A percentile compares a stretch with the other conserved stretches of the same genome.
Evolutionary conservation across 2,113 vertebrate species (phyloP).

Genomic region (Pipa parva): DNA sequence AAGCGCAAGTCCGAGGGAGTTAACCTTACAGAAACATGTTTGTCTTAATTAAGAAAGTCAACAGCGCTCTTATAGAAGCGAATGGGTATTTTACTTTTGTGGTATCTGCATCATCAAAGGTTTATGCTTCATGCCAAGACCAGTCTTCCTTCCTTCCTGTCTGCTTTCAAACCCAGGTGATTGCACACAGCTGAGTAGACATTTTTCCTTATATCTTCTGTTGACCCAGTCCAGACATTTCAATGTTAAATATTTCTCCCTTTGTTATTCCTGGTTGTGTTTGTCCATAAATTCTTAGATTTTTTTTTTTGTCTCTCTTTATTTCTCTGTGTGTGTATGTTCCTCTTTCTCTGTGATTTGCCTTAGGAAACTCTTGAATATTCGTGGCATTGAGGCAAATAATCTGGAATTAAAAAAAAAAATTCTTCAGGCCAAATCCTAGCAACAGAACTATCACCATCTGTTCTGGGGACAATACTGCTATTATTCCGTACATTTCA

Average conservation of each 20-base stretch:
- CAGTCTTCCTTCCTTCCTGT: conserved; percentile 74
- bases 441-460: conserved; percentile 90
- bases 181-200: conserved; percentile 72
- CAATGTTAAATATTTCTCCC: conserved; percentile 41
- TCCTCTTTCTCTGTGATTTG: conserved; percentile 63
- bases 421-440: conserved; percentile 88
- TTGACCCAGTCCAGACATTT: conserved; percentile 64
- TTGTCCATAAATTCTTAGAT: background rate
- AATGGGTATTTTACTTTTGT: conserved; percentile 67
- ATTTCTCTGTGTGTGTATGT: background rate
- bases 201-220: conserved; percentile 70
- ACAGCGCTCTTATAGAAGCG: conserved; percentile 74
- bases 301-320: background rate
- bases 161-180: conserved; percentile 77
- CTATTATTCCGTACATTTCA: conserved; percentile 72
- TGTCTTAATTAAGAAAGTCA: conserved; percentile 84
- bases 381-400: conserved; percentile 87
- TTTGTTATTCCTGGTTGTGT: conserved; percentile 62
- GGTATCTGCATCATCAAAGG: conserved; percentile 73
- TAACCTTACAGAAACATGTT: conserved; percentile 74
- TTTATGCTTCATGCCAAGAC: conserved; percentile 68
- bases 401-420: conserved; percentile 87
- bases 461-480: conserved; percentile 81
- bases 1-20: conserved; percentile 68
- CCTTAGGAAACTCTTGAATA: conserved; percentile 79